Evolutionary conservation across 2,113 vertebrate genomes (phyloP).

Genomic region (Mustelus asterias): DNA sequence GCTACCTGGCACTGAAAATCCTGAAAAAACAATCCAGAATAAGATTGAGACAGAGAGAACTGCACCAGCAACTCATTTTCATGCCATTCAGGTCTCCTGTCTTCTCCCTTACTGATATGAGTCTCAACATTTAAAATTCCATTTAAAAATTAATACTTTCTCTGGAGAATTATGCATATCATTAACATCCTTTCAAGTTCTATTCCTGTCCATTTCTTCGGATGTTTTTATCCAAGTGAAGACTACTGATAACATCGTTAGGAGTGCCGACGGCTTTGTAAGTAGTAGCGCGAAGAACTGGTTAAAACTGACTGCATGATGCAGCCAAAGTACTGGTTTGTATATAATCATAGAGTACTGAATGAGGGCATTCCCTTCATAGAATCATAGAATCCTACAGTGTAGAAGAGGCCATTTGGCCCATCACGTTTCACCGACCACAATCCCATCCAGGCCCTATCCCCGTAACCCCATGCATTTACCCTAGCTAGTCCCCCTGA

Average conservation of each 20-base stretch:
- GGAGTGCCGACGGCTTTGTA: not conserved
- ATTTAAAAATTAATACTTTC: not conserved
- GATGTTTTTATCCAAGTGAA: not conserved
- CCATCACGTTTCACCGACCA: no score
- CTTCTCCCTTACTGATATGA: not conserved
- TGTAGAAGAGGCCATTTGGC: no score
- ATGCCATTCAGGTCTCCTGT: not conserved
- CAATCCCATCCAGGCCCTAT: no score
- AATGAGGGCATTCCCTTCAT: not conserved
- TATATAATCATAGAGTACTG: not conserved
- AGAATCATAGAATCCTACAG: not conserved
- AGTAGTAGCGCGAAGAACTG: not conserved
- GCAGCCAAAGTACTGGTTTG: not conserved
- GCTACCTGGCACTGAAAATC: not conserved
- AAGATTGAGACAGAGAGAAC: not conserved
- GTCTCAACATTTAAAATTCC: not conserved
- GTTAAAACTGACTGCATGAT: not conserved
- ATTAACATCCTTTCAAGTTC: not conserved
- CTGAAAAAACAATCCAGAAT: not conserved
- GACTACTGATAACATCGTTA: not conserved
- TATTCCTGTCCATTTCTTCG: not conserved
- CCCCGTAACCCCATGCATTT: no score
- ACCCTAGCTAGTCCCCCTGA: no score
- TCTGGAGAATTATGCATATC: not conserved
- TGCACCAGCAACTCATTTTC: not conserved